Evolutionary conservation across 2,113 vertebrate species (phyloP).

Genomic region (Cepphus grylle): DNA sequence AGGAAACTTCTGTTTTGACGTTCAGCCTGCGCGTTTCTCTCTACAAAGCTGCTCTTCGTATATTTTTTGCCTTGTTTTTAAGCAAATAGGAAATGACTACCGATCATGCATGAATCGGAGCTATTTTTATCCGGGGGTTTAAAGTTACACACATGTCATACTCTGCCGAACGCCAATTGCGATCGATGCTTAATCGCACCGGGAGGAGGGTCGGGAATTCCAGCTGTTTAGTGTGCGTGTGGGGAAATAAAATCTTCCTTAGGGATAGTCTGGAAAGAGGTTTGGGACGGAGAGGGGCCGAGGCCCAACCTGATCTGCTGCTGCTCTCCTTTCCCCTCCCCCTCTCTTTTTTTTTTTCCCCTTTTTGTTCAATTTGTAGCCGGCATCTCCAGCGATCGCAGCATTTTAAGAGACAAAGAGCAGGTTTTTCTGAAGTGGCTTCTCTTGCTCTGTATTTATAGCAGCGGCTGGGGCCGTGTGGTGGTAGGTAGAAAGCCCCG

Average conservation of each 20-base stretch:
- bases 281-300: background rate
- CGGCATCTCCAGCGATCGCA: conserved; percentile 49
- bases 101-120: conserved; percentile 44
- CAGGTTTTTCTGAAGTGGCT: conserved; percentile 58
- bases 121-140: conserved; percentile 75
- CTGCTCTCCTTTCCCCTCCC: background rate
- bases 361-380: conserved; percentile 67
- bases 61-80: conserved; percentile 57
- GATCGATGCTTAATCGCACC: conserved; percentile 44
- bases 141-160: conserved; percentile 65
- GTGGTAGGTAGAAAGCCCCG: conserved; percentile 53
- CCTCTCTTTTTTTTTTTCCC: background rate
- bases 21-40: background rate
- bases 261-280: background rate
- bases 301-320: conserved; percentile 58
- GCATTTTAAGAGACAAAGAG: conserved; percentile 75
- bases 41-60: background rate
- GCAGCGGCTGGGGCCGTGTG: background rate
- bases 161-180: conserved; percentile 55
- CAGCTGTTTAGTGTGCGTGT: conserved; percentile 9
- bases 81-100: conserved; percentile 74
- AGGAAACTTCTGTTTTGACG: conserved; percentile 59
- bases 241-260: background rate
- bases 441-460: conserved; percentile 17
- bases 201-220: conserved; percentile 45